Conservation (phyloP, 2,797 vertebrate genomes). For the Podargus strigoides region DNA sequence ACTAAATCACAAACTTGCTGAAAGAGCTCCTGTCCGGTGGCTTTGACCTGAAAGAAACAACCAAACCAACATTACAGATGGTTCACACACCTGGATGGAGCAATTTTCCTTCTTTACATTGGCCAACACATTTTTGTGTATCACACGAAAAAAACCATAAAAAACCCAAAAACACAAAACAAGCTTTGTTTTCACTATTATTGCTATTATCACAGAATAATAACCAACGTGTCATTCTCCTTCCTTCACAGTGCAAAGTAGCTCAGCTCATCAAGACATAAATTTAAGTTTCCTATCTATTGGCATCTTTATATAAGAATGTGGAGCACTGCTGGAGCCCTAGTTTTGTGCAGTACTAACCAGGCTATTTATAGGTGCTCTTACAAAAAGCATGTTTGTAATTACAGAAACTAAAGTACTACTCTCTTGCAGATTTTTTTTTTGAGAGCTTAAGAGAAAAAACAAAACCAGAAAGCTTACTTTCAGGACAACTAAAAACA, state of each 20-base stretch:
- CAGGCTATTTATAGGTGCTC: not conserved
- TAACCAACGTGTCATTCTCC: not conserved
- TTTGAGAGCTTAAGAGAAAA: not conserved
- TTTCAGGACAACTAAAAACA: not conserved
- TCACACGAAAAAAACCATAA: not conserved
- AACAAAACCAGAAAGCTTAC: not conserved
- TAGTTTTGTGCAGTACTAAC: not conserved
- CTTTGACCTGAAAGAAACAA: slow-evolving; percentile 80
- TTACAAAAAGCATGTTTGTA: not conserved
- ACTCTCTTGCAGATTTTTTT: not conserved
- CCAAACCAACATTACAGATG: slow-evolving; percentile 3
- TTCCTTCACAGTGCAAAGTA: not conserved
- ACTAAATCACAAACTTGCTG: slow-evolving; percentile 77
- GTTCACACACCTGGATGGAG: not conserved
- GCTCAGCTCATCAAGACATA: not conserved
- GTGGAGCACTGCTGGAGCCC: not conserved
- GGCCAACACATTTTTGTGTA: not conserved
- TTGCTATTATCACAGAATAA: not conserved
- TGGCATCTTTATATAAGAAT: not conserved
- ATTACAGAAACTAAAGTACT: not conserved
- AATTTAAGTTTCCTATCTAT: not conserved
- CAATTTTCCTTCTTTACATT: not conserved
- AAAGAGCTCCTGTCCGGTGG: slow-evolving; percentile 87
- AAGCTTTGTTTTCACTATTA: not conserved
- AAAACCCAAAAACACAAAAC: not conserved